Base-by-base conservation (phyloP, 2,888 invertebrate genomes). In the Ophraella communa region DNA sequence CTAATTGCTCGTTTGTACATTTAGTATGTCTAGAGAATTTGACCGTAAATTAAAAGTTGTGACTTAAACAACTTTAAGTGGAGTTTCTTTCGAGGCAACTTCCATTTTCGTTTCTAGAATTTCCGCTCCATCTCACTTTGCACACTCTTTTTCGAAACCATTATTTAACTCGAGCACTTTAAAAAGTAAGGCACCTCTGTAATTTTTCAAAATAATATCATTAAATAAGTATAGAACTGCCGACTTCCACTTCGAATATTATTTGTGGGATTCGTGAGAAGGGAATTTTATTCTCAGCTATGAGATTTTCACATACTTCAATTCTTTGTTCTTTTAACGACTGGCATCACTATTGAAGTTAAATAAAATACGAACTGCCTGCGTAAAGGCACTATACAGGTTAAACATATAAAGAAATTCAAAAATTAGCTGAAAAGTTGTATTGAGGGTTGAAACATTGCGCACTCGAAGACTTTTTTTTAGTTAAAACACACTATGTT, bases 41-140 rank as follows among this genome's bases (percentile, higher is more conserved):
- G 75, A 74, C 74, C 76, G 74, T 76, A 75, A 76, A 76, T 76
- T 76, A 73, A 74, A 76, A 76, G 72, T 75, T 74, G 76, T 68
- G 73, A 73, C 73, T 74, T 73, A 68, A 72, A 72, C 68, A 75
- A 74, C 68, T 74, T 70, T 62, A 67, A 65, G 66, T 65, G 65
- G 70, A 73, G 70, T 68, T 73, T 54, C 60, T 62, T 64, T 53
- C 53, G 27, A 62, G 66, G 63, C 66, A 58, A 63, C 63, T 65
- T 60, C 69, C 64, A 65, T 68, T 73, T 67, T 61, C 63, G 66
- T 68, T 67, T 64, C 66, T 68, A 35, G 52, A 65, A 45, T 64
- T 70, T 68, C 67, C 65, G 70, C 70, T 68, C 64, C 68, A 65
- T 68, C 64, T 66, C 67, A 23, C 65, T 59, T 63, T 59, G 56